Conservation (phyloP, 37 sponge, comb jelly and placozoan genomes). For the Agelas oroides region DNA sequence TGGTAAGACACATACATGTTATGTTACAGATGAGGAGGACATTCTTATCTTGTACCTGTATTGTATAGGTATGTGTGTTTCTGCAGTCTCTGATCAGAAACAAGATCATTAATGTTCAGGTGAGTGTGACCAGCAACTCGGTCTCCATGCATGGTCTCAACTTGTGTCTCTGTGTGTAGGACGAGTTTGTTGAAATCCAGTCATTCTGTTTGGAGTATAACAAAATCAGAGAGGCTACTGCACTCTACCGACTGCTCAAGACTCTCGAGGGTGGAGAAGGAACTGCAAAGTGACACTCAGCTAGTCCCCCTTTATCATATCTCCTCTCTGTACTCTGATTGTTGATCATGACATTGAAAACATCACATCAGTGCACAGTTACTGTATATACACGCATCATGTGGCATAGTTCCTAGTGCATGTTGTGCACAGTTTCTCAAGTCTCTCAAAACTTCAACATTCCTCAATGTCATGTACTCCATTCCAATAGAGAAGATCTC, state of each 20-base stretch:
- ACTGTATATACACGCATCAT: too few relatives aligned
- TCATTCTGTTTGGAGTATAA: conserved; percentile 89
- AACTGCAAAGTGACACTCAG: background rate
- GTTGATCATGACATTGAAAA: too few relatives aligned
- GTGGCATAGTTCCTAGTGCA: too few relatives aligned
- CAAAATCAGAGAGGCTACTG: conserved; percentile 88
- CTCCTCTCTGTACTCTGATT: too few relatives aligned
- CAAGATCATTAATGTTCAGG: conserved; percentile 85
- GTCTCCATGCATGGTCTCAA: background rate
- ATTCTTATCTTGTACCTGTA: background rate
- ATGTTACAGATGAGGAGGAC: too few relatives aligned
- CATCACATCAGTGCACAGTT: too few relatives aligned
- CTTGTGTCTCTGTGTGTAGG: conserved; percentile 50
- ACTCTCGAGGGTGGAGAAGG: conserved; percentile 69
- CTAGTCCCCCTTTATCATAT: too few relatives aligned
- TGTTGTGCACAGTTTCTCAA: too few relatives aligned
- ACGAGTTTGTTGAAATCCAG: conserved; percentile 89
- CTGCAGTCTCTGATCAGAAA: conserved; percentile 97
- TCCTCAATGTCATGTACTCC: too few relatives aligned
- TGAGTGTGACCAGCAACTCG: background rate
- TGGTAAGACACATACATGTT: conserved; percentile 81
- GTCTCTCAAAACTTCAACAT: too few relatives aligned
- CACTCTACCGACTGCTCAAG: conserved; percentile 87
- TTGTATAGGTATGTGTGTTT: conserved; percentile 93
- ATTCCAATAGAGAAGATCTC: too few relatives aligned